Evolutionary conservation across 2,113 vertebrate genomes (phyloP).

Genomic region (Clarias gariepinus): DNA sequence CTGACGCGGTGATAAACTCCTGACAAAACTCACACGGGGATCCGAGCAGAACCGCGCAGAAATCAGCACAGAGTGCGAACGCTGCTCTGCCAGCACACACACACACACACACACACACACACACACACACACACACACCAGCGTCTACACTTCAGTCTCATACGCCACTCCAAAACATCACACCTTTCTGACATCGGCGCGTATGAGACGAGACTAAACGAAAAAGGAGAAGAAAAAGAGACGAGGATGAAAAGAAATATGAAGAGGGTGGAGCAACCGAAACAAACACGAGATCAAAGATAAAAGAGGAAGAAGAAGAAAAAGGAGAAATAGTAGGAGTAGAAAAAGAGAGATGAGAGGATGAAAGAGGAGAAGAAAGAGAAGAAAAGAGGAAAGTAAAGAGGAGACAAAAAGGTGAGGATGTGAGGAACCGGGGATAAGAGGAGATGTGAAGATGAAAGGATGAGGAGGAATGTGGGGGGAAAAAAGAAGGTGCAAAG

Average conservation of each 20-base stretch:
- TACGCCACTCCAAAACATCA: not conserved
- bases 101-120: not conserved
- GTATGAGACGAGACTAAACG: not conserved
- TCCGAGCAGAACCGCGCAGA: conserved; percentile 12
- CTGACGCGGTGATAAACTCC: conserved; percentile 30
- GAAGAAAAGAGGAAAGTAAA: not conserved
- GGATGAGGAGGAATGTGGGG: too few relatives aligned
- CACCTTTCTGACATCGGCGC: not conserved
- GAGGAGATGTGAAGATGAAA: too few relatives aligned
- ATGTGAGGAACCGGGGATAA: too few relatives aligned
- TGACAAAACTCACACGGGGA: conserved; percentile 39
- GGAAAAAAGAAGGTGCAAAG: too few relatives aligned
- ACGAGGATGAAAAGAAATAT: not conserved
- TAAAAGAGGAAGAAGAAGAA: not conserved
- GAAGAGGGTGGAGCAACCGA: too few relatives aligned
- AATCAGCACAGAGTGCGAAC: conserved; percentile 41
- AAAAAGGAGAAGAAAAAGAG: not conserved
- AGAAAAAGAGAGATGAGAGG: not conserved
- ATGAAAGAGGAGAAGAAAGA: not conserved
- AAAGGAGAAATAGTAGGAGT: not conserved
- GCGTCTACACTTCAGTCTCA: not conserved
- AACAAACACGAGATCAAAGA: too few relatives aligned
- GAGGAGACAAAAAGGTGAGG: not conserved
- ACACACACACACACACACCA: not conserved
- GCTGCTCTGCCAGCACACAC: conserved; percentile 20